Percentiles rank a stretch among this genome's conserved stretches.
phyloP scores from a whole-genome alignment of 2,888 invertebrate species.

The Cerastis leucographa region DNA sequence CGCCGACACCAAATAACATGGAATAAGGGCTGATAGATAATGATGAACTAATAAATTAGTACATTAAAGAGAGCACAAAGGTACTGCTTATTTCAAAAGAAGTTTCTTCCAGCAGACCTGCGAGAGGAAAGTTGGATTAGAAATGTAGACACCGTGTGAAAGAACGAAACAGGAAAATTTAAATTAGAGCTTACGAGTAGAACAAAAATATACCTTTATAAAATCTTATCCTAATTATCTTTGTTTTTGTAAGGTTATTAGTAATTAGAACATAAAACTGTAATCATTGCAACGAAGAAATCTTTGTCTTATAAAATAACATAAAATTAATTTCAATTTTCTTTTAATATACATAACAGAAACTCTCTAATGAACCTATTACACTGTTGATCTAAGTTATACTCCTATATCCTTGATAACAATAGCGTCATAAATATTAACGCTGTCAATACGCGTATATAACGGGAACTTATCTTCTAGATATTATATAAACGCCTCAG shows the following conservation, averaged over 20 bases:
- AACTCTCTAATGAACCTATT: conserved; percentile 52
- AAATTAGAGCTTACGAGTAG: no score
- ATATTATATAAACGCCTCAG: conserved; percentile 89
- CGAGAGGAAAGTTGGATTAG: no score
- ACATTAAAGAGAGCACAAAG: no score
- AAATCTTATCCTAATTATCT: no score
- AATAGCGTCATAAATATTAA: conserved; percentile 89
- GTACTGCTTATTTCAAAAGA: no score
- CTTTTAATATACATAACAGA: conserved; percentile 25
- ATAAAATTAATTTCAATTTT: not conserved
- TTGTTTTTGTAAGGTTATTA: no score
- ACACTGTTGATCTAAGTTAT: conserved; percentile 62
- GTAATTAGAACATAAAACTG: no score
- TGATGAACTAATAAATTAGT: no score
- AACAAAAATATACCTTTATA: no score
- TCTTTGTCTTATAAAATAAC: not conserved
- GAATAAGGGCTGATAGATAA: not conserved
- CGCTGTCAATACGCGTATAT: conserved; percentile 88
- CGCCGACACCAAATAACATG: not conserved
- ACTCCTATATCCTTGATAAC: conserved; percentile 77
- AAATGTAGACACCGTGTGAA: no score
- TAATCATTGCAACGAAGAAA: not conserved
- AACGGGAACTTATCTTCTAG: conserved; percentile 86
- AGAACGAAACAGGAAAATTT: no score
- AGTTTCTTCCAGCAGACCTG: no score